Evolutionary conservation across 2,888 invertebrate genomes (phyloP).

Genomic region (Germaria angustata): DNA sequence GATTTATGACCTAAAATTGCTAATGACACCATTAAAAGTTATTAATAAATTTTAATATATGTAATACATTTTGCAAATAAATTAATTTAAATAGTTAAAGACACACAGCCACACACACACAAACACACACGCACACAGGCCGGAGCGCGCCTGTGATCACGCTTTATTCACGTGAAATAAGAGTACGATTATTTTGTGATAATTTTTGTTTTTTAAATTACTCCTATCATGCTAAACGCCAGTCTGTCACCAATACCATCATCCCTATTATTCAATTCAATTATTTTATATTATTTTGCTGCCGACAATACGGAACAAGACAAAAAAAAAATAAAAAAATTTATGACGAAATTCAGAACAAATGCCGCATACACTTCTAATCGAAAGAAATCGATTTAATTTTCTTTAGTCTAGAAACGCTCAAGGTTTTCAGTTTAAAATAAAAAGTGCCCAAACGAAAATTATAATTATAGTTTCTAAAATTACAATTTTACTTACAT

Average conservation of each 20-base stretch:
- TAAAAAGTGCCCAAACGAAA: too few species aligned
- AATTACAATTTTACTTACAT: too few species aligned
- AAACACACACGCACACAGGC: too few species aligned
- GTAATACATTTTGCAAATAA: not conserved
- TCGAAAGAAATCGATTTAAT: not conserved
- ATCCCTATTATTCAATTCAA: not conserved
- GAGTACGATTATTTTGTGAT: not conserved
- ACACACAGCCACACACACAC: not conserved
- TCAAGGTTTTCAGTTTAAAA: not conserved
- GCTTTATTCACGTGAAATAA: conserved; percentile 46
- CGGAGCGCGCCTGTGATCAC: conserved; percentile 12
- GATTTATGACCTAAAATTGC: not conserved
- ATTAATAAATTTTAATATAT: not conserved
- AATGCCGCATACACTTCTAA: not conserved
- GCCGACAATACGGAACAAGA: not conserved
- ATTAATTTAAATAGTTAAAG: conserved; percentile 13
- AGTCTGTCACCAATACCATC: not conserved
- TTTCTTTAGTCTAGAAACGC: not conserved
- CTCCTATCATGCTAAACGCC: not conserved
- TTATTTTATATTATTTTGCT: not conserved
- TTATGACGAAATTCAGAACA: conserved; percentile 19
- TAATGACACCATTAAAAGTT: conserved; percentile 19
- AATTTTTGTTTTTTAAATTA: not conserved
- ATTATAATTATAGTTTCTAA: too few species aligned
- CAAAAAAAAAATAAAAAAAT: not conserved